Conservation (phyloP, 1,140 invertebrate genomes). For the Zaprionus ornatus region DNA sequence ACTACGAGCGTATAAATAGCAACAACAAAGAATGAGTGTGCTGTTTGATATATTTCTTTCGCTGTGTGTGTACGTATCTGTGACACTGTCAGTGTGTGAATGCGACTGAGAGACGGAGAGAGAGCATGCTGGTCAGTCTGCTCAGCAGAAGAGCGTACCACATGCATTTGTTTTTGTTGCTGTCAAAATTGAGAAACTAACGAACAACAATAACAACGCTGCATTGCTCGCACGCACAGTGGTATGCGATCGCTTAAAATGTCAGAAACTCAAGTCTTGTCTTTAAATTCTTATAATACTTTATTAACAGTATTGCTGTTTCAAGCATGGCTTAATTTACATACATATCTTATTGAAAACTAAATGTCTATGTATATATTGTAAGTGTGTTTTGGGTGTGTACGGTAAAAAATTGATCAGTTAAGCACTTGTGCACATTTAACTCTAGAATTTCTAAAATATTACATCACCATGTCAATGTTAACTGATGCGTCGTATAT, state of each 20-base stretch:
- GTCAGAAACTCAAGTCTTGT: neutral
- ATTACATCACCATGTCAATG: conserved; percentile 14
- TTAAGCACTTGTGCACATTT: conserved; percentile 21
- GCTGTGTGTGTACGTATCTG: conserved; percentile 1
- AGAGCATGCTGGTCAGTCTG: conserved; percentile 10
- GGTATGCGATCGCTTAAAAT: conserved; percentile 7
- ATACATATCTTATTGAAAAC: conserved; percentile 19
- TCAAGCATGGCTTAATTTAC: conserved; percentile 31
- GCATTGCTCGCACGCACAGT: conserved; percentile 27
- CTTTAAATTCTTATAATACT: conserved; percentile 29
- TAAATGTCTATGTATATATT: conserved; percentile 8
- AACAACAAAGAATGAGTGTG: conserved; percentile 54
- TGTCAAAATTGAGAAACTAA: conserved; percentile 30
- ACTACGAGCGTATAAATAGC: conserved; percentile 54
- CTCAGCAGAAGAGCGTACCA: conserved; percentile 18
- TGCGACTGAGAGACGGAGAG: conserved; percentile 18
- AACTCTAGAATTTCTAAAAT: conserved; percentile 4
- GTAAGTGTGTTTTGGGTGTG: conserved; percentile 6
- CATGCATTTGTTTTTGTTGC: conserved; percentile 29
- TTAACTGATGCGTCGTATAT: conserved; percentile 11
- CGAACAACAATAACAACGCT: conserved; percentile 14
- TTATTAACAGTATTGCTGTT: conserved; percentile 45
- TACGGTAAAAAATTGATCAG: conserved; percentile 7
- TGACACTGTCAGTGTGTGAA: conserved; percentile 14
- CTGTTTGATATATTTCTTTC: conserved; percentile 10